phyloP scores from a whole-genome alignment of 2,113 vertebrate species.

The Podilymbus podiceps region DNA sequence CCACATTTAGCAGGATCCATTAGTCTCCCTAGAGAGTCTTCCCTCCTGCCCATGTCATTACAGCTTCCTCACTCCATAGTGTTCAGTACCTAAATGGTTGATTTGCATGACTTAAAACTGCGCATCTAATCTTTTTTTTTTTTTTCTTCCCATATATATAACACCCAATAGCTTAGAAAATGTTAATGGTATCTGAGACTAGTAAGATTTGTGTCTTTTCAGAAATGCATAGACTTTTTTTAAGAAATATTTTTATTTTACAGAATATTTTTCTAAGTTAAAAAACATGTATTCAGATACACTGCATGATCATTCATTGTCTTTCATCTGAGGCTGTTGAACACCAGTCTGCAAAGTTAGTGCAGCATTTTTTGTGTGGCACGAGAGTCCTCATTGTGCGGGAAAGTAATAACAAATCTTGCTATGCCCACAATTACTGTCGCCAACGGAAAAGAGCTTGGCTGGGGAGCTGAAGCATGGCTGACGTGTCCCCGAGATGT shows the following conservation, averaged over 20 bases:
- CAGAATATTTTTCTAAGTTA: neutral
- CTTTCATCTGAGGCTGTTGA: neutral
- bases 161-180: neutral
- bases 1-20: fast-evolving
- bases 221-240: neutral
- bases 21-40: neutral
- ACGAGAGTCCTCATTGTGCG: neutral
- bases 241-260: neutral
- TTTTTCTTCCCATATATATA: neutral
- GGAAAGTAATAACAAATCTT: neutral
- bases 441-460: neutral
- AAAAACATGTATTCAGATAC: neutral
- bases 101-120: neutral
- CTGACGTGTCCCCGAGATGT: neutral
- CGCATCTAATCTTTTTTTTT: neutral
- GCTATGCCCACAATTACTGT: neutral
- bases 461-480: neutral
- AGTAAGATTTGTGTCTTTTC: neutral
- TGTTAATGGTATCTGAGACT: neutral
- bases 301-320: fast-evolving
- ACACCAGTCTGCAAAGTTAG: neutral
- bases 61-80: neutral
- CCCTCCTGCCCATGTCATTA: neutral
- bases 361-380: neutral
- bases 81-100: neutral